phyloP scores from a whole-genome alignment of 2,888 invertebrate species.

The Norana najaformis region DNA sequence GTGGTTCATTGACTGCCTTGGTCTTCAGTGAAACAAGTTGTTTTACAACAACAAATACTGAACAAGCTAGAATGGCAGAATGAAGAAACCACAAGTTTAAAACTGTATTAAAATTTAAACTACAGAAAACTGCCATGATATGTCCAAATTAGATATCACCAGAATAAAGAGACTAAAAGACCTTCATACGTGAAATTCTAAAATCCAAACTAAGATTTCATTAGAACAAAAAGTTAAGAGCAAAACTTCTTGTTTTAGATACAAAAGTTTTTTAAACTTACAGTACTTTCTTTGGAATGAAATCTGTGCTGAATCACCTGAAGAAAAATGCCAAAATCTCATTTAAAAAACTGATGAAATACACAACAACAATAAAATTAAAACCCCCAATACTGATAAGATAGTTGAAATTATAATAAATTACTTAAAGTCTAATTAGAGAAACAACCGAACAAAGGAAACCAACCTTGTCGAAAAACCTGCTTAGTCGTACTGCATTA shows the following conservation, averaged over 20 bases:
- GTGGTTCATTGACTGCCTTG: too few relatives aligned
- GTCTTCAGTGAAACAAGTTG: neutral
- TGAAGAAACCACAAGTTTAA: neutral
- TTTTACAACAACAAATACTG: neutral
- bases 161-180: neutral
- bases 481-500: conserved; percentile 86
- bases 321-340: neutral
- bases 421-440: neutral
- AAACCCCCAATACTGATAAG: neutral
- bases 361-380: neutral
- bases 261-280: neutral
- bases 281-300: conserved; percentile 20
- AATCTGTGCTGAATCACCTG: conserved; percentile 16
- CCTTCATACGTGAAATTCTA: neutral
- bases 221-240: neutral
- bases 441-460: neutral
- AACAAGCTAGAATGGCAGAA: neutral
- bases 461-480: conserved; percentile 86
- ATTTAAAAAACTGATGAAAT: neutral
- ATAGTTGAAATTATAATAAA: neutral
- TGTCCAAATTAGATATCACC: neutral
- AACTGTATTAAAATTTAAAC: neutral
- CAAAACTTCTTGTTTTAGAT: neutral
- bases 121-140: too few relatives aligned
- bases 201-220: neutral